Conservation (phyloP, 2,113 vertebrate species). For the Cavia porcellus region DNA sequence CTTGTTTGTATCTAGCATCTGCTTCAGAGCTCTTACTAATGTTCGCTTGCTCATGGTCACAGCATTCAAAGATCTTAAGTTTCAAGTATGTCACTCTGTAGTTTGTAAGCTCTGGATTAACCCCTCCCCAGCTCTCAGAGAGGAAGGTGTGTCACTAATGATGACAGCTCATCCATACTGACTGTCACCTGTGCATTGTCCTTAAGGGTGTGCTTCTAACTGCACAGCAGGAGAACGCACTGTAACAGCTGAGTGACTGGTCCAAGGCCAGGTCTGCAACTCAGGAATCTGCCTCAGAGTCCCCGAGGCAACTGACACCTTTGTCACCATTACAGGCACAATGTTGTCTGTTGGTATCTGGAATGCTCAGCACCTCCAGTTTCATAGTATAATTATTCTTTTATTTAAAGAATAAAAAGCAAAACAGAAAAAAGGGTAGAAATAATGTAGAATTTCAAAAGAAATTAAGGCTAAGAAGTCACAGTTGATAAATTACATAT, state of each 20-base stretch:
- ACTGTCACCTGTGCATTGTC: neutral
- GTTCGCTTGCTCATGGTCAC: neutral
- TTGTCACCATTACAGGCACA: neutral
- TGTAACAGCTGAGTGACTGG: neutral
- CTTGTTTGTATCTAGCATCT: neutral
- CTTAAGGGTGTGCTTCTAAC: neutral
- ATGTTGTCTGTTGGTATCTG: neutral
- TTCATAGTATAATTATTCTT: neutral
- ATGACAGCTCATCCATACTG: neutral
- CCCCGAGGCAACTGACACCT: neutral
- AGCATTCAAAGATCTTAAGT: conserved; percentile 15
- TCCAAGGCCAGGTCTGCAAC: neutral
- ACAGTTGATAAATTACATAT: no score
- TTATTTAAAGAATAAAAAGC: no score
- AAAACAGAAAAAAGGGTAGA: no score
- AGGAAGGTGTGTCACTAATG: neutral
- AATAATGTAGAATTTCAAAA: no score
- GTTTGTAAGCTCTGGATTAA: neutral
- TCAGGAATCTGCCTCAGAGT: neutral
- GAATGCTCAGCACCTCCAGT: neutral
- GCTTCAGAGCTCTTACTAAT: neutral
- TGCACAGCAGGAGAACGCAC: neutral
- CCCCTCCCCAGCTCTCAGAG: neutral
- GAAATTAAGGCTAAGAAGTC: no score
- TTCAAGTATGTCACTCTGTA: neutral